These are phyloP conservation scores for Mythimna loreyi DNA, from an alignment of 2,888 invertebrate genomes.

Conservation along the genomic window DNA sequence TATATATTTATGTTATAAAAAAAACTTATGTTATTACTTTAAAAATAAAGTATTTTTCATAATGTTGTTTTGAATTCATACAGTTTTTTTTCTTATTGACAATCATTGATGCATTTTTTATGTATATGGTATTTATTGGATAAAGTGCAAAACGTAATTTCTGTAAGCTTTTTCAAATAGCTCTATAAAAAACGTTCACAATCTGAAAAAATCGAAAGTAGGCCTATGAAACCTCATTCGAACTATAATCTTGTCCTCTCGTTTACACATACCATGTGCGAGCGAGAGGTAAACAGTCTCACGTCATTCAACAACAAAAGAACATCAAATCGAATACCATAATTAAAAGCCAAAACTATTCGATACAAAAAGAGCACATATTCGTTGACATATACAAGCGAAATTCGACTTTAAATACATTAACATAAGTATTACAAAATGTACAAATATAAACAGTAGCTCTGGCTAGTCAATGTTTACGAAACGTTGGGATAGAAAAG, in stretches of 20 bases:
- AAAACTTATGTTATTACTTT: slow-evolving; percentile 23
- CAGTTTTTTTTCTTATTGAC: neutral
- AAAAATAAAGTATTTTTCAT: slow-evolving; percentile 32
- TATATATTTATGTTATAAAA: slow-evolving; percentile 11
- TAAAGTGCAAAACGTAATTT: slow-evolving; percentile 4
- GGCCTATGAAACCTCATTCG: neutral
- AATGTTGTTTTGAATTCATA: neutral
- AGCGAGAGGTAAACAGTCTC: slow-evolving; percentile 11
- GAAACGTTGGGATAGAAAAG: slow-evolving; percentile 61
- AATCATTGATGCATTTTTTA: neutral
- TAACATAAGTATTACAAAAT: slow-evolving; percentile 68
- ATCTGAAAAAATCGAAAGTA: neutral
- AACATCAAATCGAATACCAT: slow-evolving; percentile 29
- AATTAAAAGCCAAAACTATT: slow-evolving; percentile 17
- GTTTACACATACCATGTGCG: slow-evolving; percentile 1
- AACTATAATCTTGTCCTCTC: neutral
- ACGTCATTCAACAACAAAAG: neutral
- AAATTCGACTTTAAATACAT: slow-evolving; percentile 53
- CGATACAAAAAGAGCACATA: slow-evolving; percentile 14
- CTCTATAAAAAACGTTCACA: neutral
- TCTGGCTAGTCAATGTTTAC: slow-evolving; percentile 44
- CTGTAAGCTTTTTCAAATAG: neutral
- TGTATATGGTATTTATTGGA: neutral
- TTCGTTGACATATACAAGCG: slow-evolving; percentile 41
- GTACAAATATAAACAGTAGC: slow-evolving; percentile 68